Base-by-base conservation (phyloP, 2,888 invertebrate genomes). In the Agrotis exclamationis region DNA sequence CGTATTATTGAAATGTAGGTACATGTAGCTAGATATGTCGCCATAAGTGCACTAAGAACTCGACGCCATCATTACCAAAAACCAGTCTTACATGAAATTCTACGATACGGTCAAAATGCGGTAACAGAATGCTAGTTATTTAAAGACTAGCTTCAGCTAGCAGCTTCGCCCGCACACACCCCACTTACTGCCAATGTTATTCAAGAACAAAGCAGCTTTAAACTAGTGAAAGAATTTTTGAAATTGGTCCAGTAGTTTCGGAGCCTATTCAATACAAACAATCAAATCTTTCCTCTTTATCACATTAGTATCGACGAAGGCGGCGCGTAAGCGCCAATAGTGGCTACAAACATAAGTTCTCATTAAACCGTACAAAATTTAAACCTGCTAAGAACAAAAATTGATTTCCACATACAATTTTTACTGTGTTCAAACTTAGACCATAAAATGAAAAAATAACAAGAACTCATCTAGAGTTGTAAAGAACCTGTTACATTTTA, bases 401-500 rank as follows among this genome's bases (percentile, higher is more conserved):
- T 50, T 20, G 18, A 39, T 68, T 76, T 33, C 14, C 33, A 18
- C 13, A 14, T 45, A 20, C 13, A 11, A 44, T 56, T 28, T 51
- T 48, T 47, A 57, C 13, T 16, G 3, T 63, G 56, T 64, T 24
- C 6, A 28, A 33, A 22, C 20, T 33, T 22, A 39, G 16, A 45
- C 45, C 20, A 39, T 39, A 68, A 24, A 45, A 56, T 20, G 0
- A 39, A 28, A 51, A 33, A 44, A 44, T 45, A 24, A 22, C n/a
- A 47, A 47, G 4, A 76, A 57, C 45, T 57, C 24, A 45, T 51
- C 24, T 45, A 76, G 45, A 18, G 20, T 24, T 47, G n/a, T 58
- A 54, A 50, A 54, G 18, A 63, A 75, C 58, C n/a, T 16, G 79
- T 72, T 71, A 53, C 53, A 33, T 53, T 71, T 78, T 58, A 33